These are phyloP conservation scores for Drosophila sturtevanti DNA, from an alignment of 1,140 invertebrate genomes.

Conservation along the genomic window DNA sequence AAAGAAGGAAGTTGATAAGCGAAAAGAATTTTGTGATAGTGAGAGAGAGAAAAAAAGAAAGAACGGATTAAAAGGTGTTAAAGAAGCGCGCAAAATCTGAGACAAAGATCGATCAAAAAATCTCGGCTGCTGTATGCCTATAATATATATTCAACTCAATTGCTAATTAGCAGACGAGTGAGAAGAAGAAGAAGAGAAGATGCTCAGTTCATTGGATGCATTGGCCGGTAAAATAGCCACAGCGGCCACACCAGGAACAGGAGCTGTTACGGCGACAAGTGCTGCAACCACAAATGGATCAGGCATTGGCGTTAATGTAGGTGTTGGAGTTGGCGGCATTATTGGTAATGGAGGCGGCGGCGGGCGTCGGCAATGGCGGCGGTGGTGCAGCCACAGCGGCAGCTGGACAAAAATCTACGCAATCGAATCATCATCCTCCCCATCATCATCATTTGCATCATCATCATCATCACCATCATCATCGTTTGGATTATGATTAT, in stretches of 20 bases:
- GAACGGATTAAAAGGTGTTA: too few relatives aligned
- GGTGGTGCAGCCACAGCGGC: constrained; percentile 2
- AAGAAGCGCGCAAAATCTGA: too few relatives aligned
- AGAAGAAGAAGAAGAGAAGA: constrained; percentile 59
- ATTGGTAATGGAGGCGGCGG: not conserved
- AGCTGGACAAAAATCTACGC: constrained; percentile 53
- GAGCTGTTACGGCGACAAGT: constrained; percentile 48
- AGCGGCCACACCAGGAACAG: constrained; percentile 79
- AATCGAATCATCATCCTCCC: constrained; percentile 42
- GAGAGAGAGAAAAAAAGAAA: not conserved
- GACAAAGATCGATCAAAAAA: not conserved
- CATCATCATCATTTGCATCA: constrained; percentile 42
- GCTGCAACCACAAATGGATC: not conserved
- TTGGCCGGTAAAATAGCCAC: constrained; percentile 92
- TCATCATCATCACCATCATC: constrained; percentile 56
- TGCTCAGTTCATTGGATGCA: constrained; percentile 91
- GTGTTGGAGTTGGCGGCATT: not conserved
- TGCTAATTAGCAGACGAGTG: not conserved
- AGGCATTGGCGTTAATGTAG: not conserved
- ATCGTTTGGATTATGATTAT: constrained; percentile 63
- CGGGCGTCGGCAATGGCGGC: not conserved
- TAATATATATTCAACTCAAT: not conserved
- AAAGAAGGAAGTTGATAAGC: not conserved
- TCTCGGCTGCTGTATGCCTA: constrained; percentile 4
- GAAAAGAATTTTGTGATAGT: constrained; percentile 14